Evolutionary conservation across 2,797 vertebrate genomes (phyloP), one percentile per base, ranked within the genome.

Genomic region (Syngnathus acus): DNA sequence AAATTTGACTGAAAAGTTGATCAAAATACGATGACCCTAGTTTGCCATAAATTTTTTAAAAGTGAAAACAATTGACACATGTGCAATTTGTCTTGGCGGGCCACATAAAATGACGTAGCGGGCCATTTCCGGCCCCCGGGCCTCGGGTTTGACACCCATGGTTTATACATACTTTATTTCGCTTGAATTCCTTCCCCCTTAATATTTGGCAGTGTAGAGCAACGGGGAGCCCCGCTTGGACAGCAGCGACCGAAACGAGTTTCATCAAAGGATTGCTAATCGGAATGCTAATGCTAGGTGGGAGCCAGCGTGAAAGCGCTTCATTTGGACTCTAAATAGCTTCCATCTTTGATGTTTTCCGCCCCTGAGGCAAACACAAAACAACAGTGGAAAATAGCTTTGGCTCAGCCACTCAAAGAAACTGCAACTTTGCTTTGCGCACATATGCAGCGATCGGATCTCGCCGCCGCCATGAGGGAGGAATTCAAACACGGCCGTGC

Each of bases 401-500:
- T 32, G 32, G 32, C 32, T 19, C 39, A 1, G 19, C 40, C 2
- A 5, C 43, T 19, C 9, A 21, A 5, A 9, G 40, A 23, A 45
- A 43, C 9, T 26, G 40, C 54, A 21, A 60, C 11, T 43, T 43
- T 43, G 40, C 19, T 21, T 13, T 3, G 40, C 60, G 43, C 60
- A 45, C 60, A 21, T 26, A 62, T 21, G 11, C 60, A 16, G 19
- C 6, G 60, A 62, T 45, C 7, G 60, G 21, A 45, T 62, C 60
- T 26, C 32, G 32, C 32, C 32, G 9, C 11, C 26, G 40, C 45
- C 40, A 77, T 84, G 80, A 71, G 82, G 84, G 82, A 80, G 84
- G 78, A 86, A 85, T 88, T 82, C 72, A 84, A 84, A 87, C 82
- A 87, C 45, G 32, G 72, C 65, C 68, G 78, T 69, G 62, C 86